Conservation (phyloP, 2,797 vertebrate species). For the Scolopax bukidnonensis region DNA sequence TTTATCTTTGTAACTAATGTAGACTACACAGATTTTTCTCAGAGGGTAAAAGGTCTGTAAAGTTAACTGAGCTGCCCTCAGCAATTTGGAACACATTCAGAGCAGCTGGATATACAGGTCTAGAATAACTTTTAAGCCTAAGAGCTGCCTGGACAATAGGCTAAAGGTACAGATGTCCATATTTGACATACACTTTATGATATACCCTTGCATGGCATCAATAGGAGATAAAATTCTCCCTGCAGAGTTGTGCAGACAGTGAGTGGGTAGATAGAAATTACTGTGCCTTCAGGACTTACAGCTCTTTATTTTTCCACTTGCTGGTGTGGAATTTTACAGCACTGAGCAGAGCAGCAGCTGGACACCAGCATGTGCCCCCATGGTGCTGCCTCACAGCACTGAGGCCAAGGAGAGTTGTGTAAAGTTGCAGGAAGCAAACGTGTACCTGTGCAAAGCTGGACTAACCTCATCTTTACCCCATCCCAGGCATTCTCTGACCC, state of each 20-base stretch:
- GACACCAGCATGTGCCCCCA: background rate
- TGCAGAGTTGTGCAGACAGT: background rate
- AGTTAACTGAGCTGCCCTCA: background rate
- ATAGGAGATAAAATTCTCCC: background rate
- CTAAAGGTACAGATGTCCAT: background rate
- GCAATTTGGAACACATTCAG: background rate
- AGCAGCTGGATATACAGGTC: background rate
- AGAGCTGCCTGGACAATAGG: background rate
- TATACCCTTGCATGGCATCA: background rate
- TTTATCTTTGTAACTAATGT: slow-evolving; percentile 10
- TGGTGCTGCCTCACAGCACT: background rate
- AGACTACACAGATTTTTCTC: background rate
- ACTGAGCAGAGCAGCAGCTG: background rate
- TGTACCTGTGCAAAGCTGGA: background rate
- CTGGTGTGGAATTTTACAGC: background rate
- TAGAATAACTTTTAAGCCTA: background rate
- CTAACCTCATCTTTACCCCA: background rate
- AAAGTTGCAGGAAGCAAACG: background rate
- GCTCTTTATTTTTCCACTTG: background rate
- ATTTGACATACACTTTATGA: background rate
- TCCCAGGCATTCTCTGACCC: background rate
- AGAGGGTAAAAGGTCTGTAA: background rate
- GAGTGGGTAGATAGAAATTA: background rate
- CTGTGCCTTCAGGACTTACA: background rate
- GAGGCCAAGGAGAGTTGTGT: background rate